Evolutionary conservation across 2,888 invertebrate genomes (phyloP), one percentile per base, ranked within the genome.

Genomic region (Pharmacophagus antenor): DNA sequence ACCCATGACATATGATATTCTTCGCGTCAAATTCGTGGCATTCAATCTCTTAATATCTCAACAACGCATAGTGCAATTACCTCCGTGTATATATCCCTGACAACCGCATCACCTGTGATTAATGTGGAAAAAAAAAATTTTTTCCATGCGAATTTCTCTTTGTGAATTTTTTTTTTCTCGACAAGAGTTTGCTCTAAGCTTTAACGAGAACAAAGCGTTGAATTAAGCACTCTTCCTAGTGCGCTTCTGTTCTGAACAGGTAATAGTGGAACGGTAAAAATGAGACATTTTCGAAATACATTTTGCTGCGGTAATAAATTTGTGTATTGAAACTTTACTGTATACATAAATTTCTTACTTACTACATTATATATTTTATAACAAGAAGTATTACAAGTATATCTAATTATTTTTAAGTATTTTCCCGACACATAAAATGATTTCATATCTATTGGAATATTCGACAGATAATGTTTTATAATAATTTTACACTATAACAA

Each of bases 201-300:
- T 56, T 50, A 56, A 49, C 56, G 37, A 31, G 56, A 48, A 48
- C 17, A 42, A 42, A 48, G 47, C 21, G 47, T 18, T 56, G 23
- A 18, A 41, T 37, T 42, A 50, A 18, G 37, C 31, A 17, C 37
- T 56, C 48, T 56, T 55, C 47, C 31, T 48, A 48, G 37, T 41
- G 25, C 47, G 47, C 47, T 22, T 55, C 55, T 47, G 47, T 20
- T 54, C 21, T 10, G 31, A 37, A 44, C 55, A 22, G 25, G 25
- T 53, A 44, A 17, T 17, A 25, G 12, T 52, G 23, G 52, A 21
- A 22, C n/a, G 20, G 37, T 37, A 42, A 42, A 42, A 42, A 42
- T 5, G 6, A 27, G 4, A 5, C 10, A 27, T 7, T 27, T 27
- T 7, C 5, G 42, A 42, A 47, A 42, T 17, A 42, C 42, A 42